Base-by-base conservation (phyloP, 2,797 vertebrate genomes). In the Neopelma chrysocephalum region DNA sequence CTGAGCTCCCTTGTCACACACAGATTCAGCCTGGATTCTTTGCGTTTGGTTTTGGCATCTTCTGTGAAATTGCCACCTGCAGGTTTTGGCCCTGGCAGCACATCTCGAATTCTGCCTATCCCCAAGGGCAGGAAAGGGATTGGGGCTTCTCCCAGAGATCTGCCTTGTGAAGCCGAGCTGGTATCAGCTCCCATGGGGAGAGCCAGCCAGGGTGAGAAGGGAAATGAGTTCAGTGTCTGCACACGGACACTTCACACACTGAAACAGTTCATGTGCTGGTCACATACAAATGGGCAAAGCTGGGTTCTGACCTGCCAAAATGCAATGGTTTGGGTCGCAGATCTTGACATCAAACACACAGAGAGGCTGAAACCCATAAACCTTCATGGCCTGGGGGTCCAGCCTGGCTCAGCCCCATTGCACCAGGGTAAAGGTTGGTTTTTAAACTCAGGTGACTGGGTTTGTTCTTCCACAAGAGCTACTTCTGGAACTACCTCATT, bases 201-300 rank as follows among this genome's bases (percentile, higher is more conserved):
- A 78, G 21, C 45, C 45, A 50, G 50, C 16, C 32, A 27, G 53
- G 19, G 12, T 22, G 56, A 58, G 20, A 40, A 85, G 34, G 45
- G 21, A 43, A 60, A 56, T 0, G 2, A 66, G 23, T 11, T 70
- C 42, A 17, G 18, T 9, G 9, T 4, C 40, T 54, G 25, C 72
- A 13, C n/a, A 7, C 0, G 10, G 50, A 56, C 34, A 34, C n/a
- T 51, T 11, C 13, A 4, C 0, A 3, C 12, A 4, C 43, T 14
- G 51, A 13, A 29, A 10, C 5, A 42, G 36, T 23, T 31, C 26
- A 3, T 34, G 17, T 8, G 56, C 21, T 65, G 15, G 34, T 57
- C 26, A 31, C 7, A 26, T 2, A 57, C 13, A 38, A 75, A 31
- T 12, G 45, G 66, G 36, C 27, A 66, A 17, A 58, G 23, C 32